Conservation (phyloP, 2,888 invertebrate species). For the Tolmerus cingulatus region DNA sequence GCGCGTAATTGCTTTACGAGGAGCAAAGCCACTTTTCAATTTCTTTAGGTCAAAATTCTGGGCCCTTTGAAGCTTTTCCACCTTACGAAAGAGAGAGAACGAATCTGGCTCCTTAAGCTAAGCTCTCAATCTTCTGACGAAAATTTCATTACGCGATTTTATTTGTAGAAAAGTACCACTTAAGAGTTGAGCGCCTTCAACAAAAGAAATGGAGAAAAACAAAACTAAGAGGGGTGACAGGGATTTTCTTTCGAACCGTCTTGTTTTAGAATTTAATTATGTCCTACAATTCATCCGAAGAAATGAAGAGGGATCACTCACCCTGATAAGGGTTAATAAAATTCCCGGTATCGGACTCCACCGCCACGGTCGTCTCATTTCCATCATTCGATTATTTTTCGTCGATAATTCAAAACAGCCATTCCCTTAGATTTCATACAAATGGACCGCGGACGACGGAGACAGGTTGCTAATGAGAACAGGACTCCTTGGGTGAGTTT, state of each 20-base stretch:
- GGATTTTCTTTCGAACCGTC: slow-evolving; percentile 19
- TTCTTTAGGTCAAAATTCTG: background rate
- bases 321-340: slow-evolving; percentile 35
- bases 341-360: background rate
- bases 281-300: slow-evolving; percentile 33
- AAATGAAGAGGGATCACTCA: slow-evolving; percentile 21
- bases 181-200: slow-evolving; percentile 17
- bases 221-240: background rate
- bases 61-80: slow-evolving; percentile 8
- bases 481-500: background rate
- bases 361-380: background rate
- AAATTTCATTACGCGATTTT: slow-evolving; percentile 28
- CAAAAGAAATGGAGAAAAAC: slow-evolving; percentile 12
- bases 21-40: background rate
- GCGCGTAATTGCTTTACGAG: slow-evolving; percentile 1
- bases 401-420: slow-evolving; percentile 24
- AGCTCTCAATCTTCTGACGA: slow-evolving; percentile 23
- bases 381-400: slow-evolving; percentile 6
- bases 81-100: background rate
- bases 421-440: background rate
- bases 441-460: background rate
- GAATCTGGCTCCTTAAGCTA: background rate
- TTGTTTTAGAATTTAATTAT: slow-evolving; percentile 44
- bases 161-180: slow-evolving; percentile 30
- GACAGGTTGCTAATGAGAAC: background rate